Percentiles rank a stretch among this genome's conserved stretches.
These are phyloP conservation scores for Siderastrea radians DNA, from an alignment of 92 coral and sea anemone genomes.

Conservation along the genomic window DNA sequence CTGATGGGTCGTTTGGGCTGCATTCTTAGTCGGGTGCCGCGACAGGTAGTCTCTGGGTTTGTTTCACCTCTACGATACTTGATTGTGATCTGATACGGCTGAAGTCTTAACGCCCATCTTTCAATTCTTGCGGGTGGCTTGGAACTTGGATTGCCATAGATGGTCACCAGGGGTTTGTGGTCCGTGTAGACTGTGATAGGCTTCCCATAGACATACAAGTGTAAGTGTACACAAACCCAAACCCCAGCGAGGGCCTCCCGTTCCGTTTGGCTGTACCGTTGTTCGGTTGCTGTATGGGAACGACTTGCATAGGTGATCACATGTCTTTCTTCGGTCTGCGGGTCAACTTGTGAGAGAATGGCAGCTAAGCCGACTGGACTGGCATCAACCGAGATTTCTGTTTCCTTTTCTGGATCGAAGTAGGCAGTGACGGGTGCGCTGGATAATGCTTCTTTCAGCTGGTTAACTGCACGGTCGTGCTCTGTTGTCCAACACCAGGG, in stretches of 20 bases:
- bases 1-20: background rate
- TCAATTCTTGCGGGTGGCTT: slow-evolving; percentile 59
- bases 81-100: slow-evolving; percentile 54
- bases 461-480: no score
- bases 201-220: no score
- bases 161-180: no score
- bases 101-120: slow-evolving; percentile 61
- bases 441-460: no score
- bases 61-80: slow-evolving; percentile 43
- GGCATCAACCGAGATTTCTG: no score
- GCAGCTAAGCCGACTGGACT: slow-evolving; percentile 54
- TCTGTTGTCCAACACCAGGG: no score
- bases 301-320: slow-evolving; percentile 40
- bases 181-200: no score
- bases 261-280: slow-evolving; percentile 32
- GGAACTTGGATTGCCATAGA: slow-evolving; percentile 12
- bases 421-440: no score
- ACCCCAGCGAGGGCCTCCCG: slow-evolving; percentile 37
- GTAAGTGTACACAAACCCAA: background rate
- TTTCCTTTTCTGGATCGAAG: no score
- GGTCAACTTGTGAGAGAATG: slow-evolving; percentile 44
- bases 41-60: slow-evolving; percentile 66
- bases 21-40: slow-evolving; percentile 44
- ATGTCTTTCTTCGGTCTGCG: slow-evolving; percentile 24
- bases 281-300: slow-evolving; percentile 40